phyloP scores from a whole-genome alignment of 2,113 vertebrate genomes.

The Galeopterus variegatus region DNA sequence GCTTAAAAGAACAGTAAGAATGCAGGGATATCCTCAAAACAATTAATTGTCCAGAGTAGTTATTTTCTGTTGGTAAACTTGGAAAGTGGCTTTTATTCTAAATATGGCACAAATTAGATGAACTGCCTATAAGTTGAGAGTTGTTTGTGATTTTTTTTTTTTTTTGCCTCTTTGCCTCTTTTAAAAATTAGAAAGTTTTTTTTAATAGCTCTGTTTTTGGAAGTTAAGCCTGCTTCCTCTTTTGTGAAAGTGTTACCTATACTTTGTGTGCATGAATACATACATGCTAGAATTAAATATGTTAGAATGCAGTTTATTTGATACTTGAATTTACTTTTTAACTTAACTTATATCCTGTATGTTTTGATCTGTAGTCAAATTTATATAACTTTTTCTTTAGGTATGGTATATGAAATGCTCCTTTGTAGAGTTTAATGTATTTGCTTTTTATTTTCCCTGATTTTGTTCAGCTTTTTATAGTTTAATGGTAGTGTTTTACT shows the following conservation, averaged over 20 bases:
- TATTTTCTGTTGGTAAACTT: neutral
- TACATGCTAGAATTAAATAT: neutral
- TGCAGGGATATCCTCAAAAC: neutral
- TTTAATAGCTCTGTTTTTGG: neutral
- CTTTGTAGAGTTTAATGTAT: neutral
- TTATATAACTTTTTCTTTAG: neutral
- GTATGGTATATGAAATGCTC: neutral
- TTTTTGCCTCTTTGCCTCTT: neutral
- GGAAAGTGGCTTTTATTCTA: neutral
- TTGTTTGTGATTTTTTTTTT: neutral
- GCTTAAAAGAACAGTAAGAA: neutral
- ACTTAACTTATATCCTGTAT: neutral
- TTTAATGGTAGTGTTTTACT: conserved; percentile 3
- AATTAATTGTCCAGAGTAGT: neutral
- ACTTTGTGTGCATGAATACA: neutral
- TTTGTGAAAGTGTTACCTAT: neutral
- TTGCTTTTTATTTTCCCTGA: neutral
- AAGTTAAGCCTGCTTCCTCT: neutral
- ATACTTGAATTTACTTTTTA: neutral
- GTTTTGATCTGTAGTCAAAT: conserved; percentile 34
- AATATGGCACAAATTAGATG: neutral
- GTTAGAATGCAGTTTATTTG: neutral
- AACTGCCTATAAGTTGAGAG: neutral
- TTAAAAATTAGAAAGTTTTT: neutral
- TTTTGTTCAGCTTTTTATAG: conserved; percentile 20